These are phyloP conservation scores for Rhizoglyphus robini DNA, from an alignment of 1,140 invertebrate species.

Conservation along the genomic window DNA sequence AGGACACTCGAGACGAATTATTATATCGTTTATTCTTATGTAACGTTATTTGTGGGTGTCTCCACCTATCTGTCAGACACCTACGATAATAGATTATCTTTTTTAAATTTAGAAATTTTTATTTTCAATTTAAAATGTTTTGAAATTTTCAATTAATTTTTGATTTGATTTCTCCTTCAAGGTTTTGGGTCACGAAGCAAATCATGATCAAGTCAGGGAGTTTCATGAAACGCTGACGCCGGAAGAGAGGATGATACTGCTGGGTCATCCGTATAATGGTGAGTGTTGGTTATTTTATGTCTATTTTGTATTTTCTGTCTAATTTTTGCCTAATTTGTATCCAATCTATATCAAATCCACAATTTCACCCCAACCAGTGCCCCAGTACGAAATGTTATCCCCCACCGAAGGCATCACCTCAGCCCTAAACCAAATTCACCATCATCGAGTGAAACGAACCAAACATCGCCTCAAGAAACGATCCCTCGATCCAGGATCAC, in stretches of 20 bases:
- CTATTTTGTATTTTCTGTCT: too few relatives aligned
- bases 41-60: background rate
- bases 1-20: background rate
- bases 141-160: background rate
- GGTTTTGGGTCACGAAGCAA: background rate
- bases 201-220: too few relatives aligned
- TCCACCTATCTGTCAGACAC: background rate
- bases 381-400: slow-evolving; percentile 7
- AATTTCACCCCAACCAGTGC: background rate
- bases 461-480: background rate
- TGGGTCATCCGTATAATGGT: background rate
- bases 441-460: background rate
- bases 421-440: background rate
- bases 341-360: background rate
- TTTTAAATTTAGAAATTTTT: background rate
- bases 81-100: background rate
- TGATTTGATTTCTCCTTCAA: background rate
- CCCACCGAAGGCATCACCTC: background rate
- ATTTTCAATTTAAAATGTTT: background rate
- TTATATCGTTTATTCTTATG: background rate
- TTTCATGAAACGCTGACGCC: background rate
- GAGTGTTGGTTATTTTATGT: background rate
- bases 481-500: background rate
- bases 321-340: background rate
- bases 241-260: slow-evolving; percentile 1